phyloP scores from a whole-genome alignment of 2,888 invertebrate species.

The Rhamphomyia laevipes region DNA sequence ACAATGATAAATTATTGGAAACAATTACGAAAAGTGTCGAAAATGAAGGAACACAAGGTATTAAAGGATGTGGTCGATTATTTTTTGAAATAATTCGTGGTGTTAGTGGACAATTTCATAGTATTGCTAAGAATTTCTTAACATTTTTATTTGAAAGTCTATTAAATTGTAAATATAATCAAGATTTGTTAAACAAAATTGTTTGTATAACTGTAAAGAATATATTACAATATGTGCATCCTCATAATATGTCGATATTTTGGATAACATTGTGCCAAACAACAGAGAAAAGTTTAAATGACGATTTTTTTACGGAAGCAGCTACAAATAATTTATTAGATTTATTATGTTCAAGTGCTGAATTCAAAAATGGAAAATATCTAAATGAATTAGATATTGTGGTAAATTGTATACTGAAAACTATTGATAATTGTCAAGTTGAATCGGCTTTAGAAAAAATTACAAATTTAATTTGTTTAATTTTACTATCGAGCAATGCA shows the following conservation, averaged over 20 bases:
- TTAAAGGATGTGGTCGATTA: constrained; percentile 71
- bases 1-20: constrained; percentile 60
- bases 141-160: constrained; percentile 53
- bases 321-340: constrained; percentile 40
- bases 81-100: constrained; percentile 83
- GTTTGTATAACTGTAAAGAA: constrained; percentile 52
- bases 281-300: constrained; percentile 20
- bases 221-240: constrained; percentile 48
- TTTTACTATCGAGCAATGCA: constrained; percentile 49
- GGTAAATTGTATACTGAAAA: constrained; percentile 41
- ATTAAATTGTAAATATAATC: constrained; percentile 35
- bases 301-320: constrained; percentile 5
- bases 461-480: constrained; percentile 44
- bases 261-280: constrained; percentile 47
- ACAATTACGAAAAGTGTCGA: constrained; percentile 56
- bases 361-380: constrained; percentile 51
- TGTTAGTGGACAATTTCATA: constrained; percentile 74
- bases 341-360: constrained; percentile 48
- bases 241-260: constrained; percentile 51
- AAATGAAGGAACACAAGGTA: constrained; percentile 56
- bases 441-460: constrained; percentile 17
- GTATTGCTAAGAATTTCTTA: constrained; percentile 60
- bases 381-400: constrained; percentile 48
- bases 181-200: constrained; percentile 43
- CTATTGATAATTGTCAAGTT: constrained; percentile 18